Percentiles rank a stretch among this genome's conserved stretches.
Conservation (phyloP, 2,888 invertebrate species). For the Agrotis clavis region DNA sequence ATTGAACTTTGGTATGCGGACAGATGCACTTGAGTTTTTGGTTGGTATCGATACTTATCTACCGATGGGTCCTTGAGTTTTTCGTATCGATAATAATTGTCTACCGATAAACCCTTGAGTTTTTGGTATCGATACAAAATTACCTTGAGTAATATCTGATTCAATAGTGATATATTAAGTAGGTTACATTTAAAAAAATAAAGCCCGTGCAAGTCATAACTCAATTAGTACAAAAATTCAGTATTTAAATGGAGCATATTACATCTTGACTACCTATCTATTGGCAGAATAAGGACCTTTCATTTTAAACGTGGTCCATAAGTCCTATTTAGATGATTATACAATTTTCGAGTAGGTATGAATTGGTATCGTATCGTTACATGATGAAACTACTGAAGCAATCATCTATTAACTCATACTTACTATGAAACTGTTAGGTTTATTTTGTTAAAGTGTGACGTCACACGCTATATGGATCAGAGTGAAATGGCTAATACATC, state of each 20-base stretch:
- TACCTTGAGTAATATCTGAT: background rate
- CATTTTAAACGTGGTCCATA: conserved; percentile 10
- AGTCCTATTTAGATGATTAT: background rate
- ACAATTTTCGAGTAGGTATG: too few species aligned
- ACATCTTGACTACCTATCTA: background rate
- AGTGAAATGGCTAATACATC: conserved; percentile 48
- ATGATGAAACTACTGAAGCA: conserved; percentile 45
- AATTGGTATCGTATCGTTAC: conserved; percentile 22
- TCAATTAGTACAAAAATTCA: background rate
- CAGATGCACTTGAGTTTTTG: conserved; percentile 16
- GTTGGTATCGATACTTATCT: background rate
- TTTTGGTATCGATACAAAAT: conserved; percentile 1
- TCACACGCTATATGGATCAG: conserved; percentile 54
- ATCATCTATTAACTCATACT: conserved; percentile 48
- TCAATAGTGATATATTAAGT: too few species aligned
- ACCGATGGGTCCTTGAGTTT: conserved; percentile 13
- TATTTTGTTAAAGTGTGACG: conserved; percentile 63
- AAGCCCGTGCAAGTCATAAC: background rate
- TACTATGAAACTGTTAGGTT: conserved; percentile 55
- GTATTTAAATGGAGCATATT: background rate
- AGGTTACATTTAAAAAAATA: background rate
- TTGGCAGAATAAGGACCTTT: conserved; percentile 16
- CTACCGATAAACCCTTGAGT: conserved; percentile 5
- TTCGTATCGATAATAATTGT: background rate
- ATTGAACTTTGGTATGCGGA: conserved; percentile 33